Conservation (phyloP, 1,140 invertebrate genomes). For the Aphelenchoides avenae region DNA sequence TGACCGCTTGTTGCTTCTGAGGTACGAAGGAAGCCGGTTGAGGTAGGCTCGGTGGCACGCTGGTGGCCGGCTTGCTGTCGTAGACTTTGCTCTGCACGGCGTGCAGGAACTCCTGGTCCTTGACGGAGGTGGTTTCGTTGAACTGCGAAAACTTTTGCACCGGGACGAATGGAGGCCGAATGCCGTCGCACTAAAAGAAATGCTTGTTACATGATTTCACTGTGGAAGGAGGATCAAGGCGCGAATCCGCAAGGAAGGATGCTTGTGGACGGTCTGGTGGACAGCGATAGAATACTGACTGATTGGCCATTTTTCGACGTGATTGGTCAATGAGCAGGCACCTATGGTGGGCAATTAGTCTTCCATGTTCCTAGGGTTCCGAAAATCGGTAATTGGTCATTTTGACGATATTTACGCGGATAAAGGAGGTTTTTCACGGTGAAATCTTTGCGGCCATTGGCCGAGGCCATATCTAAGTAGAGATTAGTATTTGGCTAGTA, state of each 20-base stretch:
- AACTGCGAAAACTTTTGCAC: slow-evolving; percentile 11
- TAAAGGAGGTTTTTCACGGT: slow-evolving; percentile 3
- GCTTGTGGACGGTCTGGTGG: no score
- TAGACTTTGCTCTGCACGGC: neutral
- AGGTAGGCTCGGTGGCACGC: slow-evolving; percentile 9
- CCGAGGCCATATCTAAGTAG: slow-evolving; percentile 1
- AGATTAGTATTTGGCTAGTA: slow-evolving; percentile 3
- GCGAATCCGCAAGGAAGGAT: no score
- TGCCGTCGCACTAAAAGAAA: slow-evolving; percentile 24
- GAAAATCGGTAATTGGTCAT: no score
- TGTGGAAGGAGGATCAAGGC: no score
- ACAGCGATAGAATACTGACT: no score
- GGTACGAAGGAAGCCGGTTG: slow-evolving; percentile 4
- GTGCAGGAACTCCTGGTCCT: slow-evolving; percentile 22
- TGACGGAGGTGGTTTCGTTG: slow-evolving; percentile 7
- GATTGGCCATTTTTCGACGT: no score
- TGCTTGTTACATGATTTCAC: no score
- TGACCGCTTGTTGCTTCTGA: neutral
- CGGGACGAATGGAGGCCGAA: slow-evolving; percentile 12
- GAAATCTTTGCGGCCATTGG: neutral
- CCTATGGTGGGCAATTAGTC: no score
- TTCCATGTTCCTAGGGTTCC: no score
- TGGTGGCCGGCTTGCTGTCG: slow-evolving; percentile 7
- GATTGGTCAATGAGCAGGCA: no score
- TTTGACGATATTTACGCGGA: neutral